Percentiles rank a stretch among this genome's conserved stretches.
Conservation (phyloP, 2,888 invertebrate species). For the Orthonevra nobilis region DNA sequence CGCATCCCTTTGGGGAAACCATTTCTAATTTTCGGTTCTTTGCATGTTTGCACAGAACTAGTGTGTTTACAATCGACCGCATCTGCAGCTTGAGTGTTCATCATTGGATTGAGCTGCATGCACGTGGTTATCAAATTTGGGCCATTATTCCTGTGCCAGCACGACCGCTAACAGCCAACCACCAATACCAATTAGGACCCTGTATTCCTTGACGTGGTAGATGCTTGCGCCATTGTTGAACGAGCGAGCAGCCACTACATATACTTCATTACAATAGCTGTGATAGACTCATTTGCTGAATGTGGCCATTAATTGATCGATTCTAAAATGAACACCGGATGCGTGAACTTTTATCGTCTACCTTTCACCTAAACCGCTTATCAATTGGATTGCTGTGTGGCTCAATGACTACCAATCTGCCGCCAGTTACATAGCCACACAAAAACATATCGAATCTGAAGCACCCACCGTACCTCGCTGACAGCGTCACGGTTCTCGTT, state of each 20-base stretch:
- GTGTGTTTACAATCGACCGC: conserved; percentile 20
- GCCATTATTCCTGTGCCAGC: conserved; percentile 23
- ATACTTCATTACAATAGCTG: conserved; percentile 3
- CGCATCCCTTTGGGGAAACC: background rate
- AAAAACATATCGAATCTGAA: conserved; percentile 13
- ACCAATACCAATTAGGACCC: conserved; percentile 49
- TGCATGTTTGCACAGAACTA: conserved; percentile 7
- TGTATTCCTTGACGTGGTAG: background rate
- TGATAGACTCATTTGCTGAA: conserved; percentile 36
- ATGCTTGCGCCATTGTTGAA: background rate
- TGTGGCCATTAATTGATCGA: conserved; percentile 54
- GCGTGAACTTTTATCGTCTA: conserved; percentile 25
- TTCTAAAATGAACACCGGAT: conserved; percentile 47
- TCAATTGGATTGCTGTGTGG: conserved; percentile 28
- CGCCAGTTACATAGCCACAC: conserved; percentile 30
- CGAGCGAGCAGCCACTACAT: no score
- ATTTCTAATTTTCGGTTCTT: conserved; percentile 24
- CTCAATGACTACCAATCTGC: conserved; percentile 47
- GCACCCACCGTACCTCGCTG: background rate
- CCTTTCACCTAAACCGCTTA: conserved; percentile 26
- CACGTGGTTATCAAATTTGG: background rate
- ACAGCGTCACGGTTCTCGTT: no score
- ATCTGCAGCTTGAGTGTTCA: conserved; percentile 31
- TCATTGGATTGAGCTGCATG: conserved; percentile 11
- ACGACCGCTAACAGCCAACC: conserved; percentile 33